Evolutionary conservation across 2,797 vertebrate genomes (phyloP).

Genomic region (Delichon dasypus): DNA sequence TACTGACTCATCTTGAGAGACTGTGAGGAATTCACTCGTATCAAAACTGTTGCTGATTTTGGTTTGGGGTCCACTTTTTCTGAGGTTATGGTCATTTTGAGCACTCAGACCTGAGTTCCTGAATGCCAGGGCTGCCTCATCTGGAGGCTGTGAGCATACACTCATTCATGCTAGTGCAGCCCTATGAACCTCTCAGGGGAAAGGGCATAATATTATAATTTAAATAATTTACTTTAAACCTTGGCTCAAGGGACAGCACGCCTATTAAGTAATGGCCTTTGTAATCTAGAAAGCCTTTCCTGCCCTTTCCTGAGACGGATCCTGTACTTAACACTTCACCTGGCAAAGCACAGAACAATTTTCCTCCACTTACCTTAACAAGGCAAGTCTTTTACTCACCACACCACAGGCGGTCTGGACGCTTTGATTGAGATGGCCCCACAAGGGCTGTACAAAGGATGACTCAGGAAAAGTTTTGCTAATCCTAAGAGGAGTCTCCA

Average conservation of each 20-base stretch:
- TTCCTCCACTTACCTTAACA: conserved; percentile 35
- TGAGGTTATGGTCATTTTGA: not conserved
- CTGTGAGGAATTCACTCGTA: not conserved
- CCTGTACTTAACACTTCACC: conserved; percentile 55
- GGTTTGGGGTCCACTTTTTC: not conserved
- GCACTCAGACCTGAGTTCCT: not conserved
- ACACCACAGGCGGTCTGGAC: not conserved
- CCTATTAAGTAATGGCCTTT: conserved; percentile 53
- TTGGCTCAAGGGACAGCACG: conserved; percentile 21
- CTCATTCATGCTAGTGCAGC: not conserved
- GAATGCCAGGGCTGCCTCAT: not conserved
- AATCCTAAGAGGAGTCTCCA: not conserved
- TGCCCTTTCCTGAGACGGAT: conserved; percentile 7
- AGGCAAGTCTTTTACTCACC: conserved; percentile 20
- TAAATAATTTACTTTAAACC: conserved; percentile 66
- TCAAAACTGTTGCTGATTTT: not conserved
- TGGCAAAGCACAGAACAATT: conserved; percentile 12
- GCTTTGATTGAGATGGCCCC: not conserved
- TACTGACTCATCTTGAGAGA: conserved; percentile 49
- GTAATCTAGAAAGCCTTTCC: conserved; percentile 51
- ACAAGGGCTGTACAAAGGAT: not conserved
- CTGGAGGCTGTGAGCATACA: conserved; percentile 9
- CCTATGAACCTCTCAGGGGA: conserved; percentile 7
- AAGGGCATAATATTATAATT: conserved; percentile 51
- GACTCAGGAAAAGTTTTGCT: conserved; percentile 38